A percentile compares a stretch with the other conserved stretches of the same genome.
Conservation (phyloP, 2,888 invertebrate genomes). For the Amiota minor region DNA sequence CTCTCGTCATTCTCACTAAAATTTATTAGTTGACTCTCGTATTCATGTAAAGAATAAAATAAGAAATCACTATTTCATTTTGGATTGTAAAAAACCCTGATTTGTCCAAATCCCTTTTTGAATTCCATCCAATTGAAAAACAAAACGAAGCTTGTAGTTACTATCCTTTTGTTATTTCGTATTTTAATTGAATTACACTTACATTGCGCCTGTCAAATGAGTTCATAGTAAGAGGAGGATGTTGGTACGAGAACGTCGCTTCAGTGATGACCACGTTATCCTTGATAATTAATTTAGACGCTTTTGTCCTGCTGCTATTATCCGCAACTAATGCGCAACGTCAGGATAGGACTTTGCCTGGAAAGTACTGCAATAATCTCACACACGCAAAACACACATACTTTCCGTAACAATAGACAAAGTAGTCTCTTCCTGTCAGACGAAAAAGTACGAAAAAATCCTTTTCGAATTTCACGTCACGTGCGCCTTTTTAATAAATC, state of each 20-base stretch:
- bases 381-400: constrained; percentile 8
- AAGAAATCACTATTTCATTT: constrained; percentile 53
- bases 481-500: constrained; percentile 63
- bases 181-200: constrained; percentile 59
- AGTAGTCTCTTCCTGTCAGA: constrained; percentile 22
- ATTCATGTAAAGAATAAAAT: background rate
- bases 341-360: background rate
- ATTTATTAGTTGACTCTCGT: too few species aligned
- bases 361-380: background rate
- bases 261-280: constrained; percentile 47
- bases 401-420: constrained; percentile 17
- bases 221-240: constrained; percentile 5
- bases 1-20: too few species aligned
- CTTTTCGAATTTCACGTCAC: constrained; percentile 58
- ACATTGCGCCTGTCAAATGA: constrained; percentile 4
- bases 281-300: constrained; percentile 67
- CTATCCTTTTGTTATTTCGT: constrained; percentile 8
- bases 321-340: constrained; percentile 19
- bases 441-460: constrained; percentile 37
- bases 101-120: constrained; percentile 65
- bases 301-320: constrained; percentile 51
- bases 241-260: background rate
- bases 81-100: constrained; percentile 65
- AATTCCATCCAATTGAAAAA: constrained; percentile 51
- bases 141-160: constrained; percentile 28